phyloP scores from a whole-genome alignment of 1,140 invertebrate genomes.

The Drosophila baimaii region DNA sequence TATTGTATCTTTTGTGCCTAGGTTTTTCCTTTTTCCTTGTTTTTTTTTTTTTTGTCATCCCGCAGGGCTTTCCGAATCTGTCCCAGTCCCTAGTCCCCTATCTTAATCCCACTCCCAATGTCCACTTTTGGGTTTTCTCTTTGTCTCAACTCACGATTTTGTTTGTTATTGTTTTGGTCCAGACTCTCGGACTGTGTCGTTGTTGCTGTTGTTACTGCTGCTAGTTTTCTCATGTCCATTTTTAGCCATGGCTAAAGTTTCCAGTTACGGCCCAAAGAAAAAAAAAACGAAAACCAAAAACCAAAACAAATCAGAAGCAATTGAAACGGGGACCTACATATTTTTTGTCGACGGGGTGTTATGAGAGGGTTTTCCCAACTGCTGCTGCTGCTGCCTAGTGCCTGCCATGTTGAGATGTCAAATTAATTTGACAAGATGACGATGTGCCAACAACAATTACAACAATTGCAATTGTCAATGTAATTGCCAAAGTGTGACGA shows the following conservation, averaged over 20 bases:
- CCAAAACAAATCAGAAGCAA: conserved; percentile 43
- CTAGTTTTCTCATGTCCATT: conserved; percentile 74
- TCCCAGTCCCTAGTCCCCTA: conserved; percentile 12
- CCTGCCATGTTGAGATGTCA: conserved; percentile 67
- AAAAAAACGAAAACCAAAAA: conserved; percentile 57
- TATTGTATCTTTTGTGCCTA: conserved; percentile 1
- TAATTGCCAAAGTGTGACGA: conserved; percentile 79
- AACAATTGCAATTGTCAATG: conserved; percentile 76
- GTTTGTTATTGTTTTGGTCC: conserved; percentile 48
- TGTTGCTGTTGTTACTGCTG: conserved; percentile 27
- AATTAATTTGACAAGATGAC: conserved; percentile 81
- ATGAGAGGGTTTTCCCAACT: conserved; percentile 26
- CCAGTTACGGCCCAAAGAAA: conserved; percentile 63
- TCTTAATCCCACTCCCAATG: conserved; percentile 26
- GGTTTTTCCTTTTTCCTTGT: conserved; percentile 15
- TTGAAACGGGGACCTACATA: conserved; percentile 26
- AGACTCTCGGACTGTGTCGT: conserved; percentile 3
- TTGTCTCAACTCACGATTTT: conserved; percentile 55
- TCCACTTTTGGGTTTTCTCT: conserved; percentile 45
- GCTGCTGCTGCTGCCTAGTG: conserved; percentile 43
- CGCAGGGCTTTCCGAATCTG: conserved; percentile 18
- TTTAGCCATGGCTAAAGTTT: conserved; percentile 75
- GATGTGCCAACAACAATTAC: conserved; percentile 80
- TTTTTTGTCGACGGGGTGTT: conserved; percentile 7
- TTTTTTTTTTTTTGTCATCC: neutral